Base-by-base conservation (phyloP, 2,113 vertebrate species). In the Lichenostomus cassidix region DNA sequence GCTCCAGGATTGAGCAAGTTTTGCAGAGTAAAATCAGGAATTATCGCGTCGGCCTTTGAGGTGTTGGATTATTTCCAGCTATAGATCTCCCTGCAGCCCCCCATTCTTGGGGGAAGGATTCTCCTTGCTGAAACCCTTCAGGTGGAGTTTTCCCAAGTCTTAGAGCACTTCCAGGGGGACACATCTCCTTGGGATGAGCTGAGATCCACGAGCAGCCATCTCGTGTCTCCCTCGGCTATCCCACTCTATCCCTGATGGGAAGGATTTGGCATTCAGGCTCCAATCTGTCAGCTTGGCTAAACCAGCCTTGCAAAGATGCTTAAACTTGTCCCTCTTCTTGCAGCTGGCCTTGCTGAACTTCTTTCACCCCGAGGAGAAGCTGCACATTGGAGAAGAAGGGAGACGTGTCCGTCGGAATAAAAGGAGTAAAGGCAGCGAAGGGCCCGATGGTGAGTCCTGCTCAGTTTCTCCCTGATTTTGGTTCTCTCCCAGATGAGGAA, bases 381-480 rank as follows among this genome's bases (percentile, higher is more conserved):
- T 96, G 92, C 97, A 97, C 37, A 23, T 96, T 41, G 97, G 97
- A 92, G 97, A 97, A 20, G 97, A 97, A 88, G 98, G 94, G 24
- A 96, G 87, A 50, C 97, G 59, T 5, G 94, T 97, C 88, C 98
- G 87, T 24, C 98, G 98, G 37, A 98, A 98, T 65, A 98, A 98
- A 92, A 96, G 98, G 97, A 98, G 98, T 95, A 98, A 98, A 97
- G 97, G 96, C 95, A 98, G 97, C 23, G 98, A 98, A 77, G 98
- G 97, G 88, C 90, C 97, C 31, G 98, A 98, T 15, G 97, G 98
- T 98, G 96, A 98, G 98, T 97, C 55, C 92, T 21, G 6, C 55
- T 33, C 87, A 11, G 60, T 23, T 78, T 49, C 62, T 64, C 3
- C 31, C 25, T 79, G 42, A 7, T 35, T 82, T 70, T 65, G 33